phyloP scores from a whole-genome alignment of 2,888 invertebrate species.

The Hedychridium roseum region DNA sequence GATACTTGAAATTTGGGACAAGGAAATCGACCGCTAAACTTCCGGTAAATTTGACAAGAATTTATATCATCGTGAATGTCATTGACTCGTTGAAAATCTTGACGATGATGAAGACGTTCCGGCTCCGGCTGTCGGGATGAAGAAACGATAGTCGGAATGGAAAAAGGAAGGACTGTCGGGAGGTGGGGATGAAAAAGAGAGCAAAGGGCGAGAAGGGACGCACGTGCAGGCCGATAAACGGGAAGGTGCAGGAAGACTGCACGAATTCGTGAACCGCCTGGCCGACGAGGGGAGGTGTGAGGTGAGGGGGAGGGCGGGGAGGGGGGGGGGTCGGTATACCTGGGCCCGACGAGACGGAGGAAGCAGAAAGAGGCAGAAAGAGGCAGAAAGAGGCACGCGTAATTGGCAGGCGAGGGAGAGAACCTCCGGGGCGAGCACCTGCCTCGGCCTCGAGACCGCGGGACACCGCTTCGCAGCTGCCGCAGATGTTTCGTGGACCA shows the following conservation, averaged over 20 bases:
- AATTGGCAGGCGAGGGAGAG: slow-evolving; percentile 48
- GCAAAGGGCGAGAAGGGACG: slow-evolving; percentile 5
- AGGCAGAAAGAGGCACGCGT: slow-evolving; percentile 52
- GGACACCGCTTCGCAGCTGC: slow-evolving; percentile 58
- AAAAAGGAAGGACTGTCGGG: slow-evolving; percentile 1
- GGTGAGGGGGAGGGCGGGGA: slow-evolving; percentile 1
- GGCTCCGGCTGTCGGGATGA: background rate
- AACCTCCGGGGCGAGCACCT: slow-evolving; percentile 46
- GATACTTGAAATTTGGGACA: too few relatives aligned
- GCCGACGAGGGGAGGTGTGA: slow-evolving; percentile 5
- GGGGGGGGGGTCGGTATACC: too few relatives aligned
- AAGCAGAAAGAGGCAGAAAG: slow-evolving; percentile 26
- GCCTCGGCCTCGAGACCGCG: slow-evolving; percentile 47
- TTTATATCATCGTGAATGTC: too few relatives aligned
- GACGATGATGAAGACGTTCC: slow-evolving; percentile 3
- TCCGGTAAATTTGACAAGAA: too few relatives aligned
- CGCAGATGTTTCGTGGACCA: slow-evolving; percentile 59
- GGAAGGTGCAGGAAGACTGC: background rate
- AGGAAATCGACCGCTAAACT: too few relatives aligned
- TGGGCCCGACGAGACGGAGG: too few relatives aligned
- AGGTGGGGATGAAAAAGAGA: slow-evolving; percentile 3
- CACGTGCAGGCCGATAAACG: background rate
- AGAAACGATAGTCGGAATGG: background rate
- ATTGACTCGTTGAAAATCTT: too few relatives aligned
- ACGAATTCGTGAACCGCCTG: too few relatives aligned